A percentile compares a stretch with the other conserved stretches of the same genome.
These are phyloP conservation scores for Antennarius striatus DNA, from an alignment of 2,113 vertebrate species.

Conservation along the genomic window DNA sequence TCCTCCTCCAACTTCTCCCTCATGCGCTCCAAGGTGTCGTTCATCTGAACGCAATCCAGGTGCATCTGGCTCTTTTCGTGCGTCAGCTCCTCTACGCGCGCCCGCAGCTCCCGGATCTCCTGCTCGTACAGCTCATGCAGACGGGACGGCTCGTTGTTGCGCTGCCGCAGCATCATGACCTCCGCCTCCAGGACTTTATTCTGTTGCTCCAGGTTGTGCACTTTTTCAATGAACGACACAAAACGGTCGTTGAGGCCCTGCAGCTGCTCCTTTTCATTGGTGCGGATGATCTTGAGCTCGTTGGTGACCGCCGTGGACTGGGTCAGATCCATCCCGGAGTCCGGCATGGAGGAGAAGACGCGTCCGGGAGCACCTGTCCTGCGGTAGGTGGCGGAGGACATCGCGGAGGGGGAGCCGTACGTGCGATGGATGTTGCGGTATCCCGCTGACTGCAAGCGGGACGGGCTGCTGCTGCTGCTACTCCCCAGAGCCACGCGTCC, in stretches of 20 bases:
- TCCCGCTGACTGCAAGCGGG: slow-evolving; percentile 65
- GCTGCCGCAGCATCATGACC: slow-evolving; percentile 79
- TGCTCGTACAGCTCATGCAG: slow-evolving; percentile 84
- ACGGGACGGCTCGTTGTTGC: slow-evolving; percentile 81
- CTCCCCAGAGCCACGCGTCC: slow-evolving; percentile 60
- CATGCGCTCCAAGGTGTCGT: slow-evolving; percentile 74
- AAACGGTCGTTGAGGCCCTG: slow-evolving; percentile 87
- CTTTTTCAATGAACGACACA: slow-evolving; percentile 85
- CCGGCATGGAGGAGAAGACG: slow-evolving; percentile 67
- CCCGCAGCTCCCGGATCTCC: slow-evolving; percentile 82
- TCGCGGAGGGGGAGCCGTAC: slow-evolving; percentile 61
- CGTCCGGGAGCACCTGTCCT: slow-evolving; percentile 71
- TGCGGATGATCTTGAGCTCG: slow-evolving; percentile 84
- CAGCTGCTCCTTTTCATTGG: slow-evolving; percentile 86
- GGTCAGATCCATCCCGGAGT: slow-evolving; percentile 75
- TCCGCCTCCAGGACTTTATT: slow-evolving; percentile 84
- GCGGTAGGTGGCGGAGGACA: slow-evolving; percentile 70
- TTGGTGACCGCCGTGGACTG: slow-evolving; percentile 83
- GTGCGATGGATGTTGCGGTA: slow-evolving; percentile 72
- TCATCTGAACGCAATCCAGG: slow-evolving; percentile 82
- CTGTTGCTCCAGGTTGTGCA: slow-evolving; percentile 83
- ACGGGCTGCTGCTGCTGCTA: slow-evolving; percentile 66
- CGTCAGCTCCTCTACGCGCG: slow-evolving; percentile 78
- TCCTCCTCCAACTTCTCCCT: slow-evolving; percentile 80
- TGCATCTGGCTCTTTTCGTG: slow-evolving; percentile 83